Conservation (phyloP, 2,888 invertebrate genomes). For the Hydriomena furcata region DNA sequence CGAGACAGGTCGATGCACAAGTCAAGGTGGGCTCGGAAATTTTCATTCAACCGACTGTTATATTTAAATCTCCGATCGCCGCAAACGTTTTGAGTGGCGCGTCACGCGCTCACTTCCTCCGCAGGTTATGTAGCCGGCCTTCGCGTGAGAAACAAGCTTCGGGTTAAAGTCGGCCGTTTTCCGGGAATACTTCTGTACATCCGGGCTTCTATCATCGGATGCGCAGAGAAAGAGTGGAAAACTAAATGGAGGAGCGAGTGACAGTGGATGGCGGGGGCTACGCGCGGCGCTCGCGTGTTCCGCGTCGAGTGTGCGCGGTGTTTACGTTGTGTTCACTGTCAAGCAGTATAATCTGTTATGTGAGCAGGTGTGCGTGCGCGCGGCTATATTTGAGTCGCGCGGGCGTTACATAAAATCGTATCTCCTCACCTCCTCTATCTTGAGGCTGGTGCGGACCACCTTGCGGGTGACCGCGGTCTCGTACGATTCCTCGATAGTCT, state of each 20-base stretch:
- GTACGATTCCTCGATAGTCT: constrained; percentile 88
- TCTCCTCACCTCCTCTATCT: constrained; percentile 88
- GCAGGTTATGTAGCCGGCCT: constrained; percentile 32
- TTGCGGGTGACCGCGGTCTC: constrained; percentile 88
- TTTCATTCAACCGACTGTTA: constrained; percentile 77
- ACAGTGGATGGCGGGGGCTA: constrained; percentile 32
- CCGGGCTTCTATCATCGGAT: constrained; percentile 53
- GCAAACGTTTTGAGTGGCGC: constrained; percentile 67
- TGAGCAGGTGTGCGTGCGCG: constrained; percentile 69
- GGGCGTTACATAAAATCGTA: constrained; percentile 74
- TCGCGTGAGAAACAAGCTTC: constrained; percentile 27
- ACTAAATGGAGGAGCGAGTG: constrained; percentile 37
- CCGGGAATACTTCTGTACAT: constrained; percentile 63
- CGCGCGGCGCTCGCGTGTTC: constrained; percentile 24
- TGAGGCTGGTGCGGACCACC: constrained; percentile 87
- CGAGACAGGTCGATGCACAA: constrained; percentile 78
- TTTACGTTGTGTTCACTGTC: constrained; percentile 78
- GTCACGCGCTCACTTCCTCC: constrained; percentile 71
- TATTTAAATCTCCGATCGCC: constrained; percentile 71
- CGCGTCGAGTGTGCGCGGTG: constrained; percentile 44
- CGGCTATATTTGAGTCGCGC: constrained; percentile 69
- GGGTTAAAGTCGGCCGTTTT: constrained; percentile 38
- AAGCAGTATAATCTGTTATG: constrained; percentile 76
- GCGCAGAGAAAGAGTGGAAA: constrained; percentile 25
- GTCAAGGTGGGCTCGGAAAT: constrained; percentile 75